Evolutionary conservation across 2,113 vertebrate genomes (phyloP).

Genomic region (Macrotus californicus): DNA sequence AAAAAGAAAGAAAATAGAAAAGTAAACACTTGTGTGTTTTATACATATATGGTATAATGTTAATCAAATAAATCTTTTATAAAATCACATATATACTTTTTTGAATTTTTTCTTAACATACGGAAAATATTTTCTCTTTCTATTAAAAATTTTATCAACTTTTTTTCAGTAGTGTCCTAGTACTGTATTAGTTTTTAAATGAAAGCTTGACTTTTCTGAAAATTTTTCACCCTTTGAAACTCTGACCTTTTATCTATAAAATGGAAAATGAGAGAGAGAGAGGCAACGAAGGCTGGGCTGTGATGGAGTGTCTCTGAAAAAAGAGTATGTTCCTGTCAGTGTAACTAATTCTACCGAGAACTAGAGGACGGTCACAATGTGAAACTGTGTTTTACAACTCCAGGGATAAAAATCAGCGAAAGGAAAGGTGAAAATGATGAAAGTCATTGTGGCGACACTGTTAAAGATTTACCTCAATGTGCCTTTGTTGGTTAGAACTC

Average conservation of each 20-base stretch:
- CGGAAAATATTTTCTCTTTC: slow-evolving; percentile 15
- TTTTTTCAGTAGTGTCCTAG: slow-evolving; percentile 33
- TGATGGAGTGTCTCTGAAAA: slow-evolving; percentile 55
- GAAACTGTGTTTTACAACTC: slow-evolving; percentile 64
- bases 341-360: slow-evolving; percentile 48
- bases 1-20: not conserved
- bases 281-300: not conserved
- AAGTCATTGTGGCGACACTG: slow-evolving; percentile 54
- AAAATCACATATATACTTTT: not conserved
- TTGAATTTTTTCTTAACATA: not conserved
- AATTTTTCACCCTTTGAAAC: slow-evolving; percentile 65
- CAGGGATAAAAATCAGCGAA: slow-evolving; percentile 69
- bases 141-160: slow-evolving; percentile 43
- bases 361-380: slow-evolving; percentile 42
- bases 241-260: slow-evolving; percentile 68
- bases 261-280: slow-evolving; percentile 27
- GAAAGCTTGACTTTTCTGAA: slow-evolving; percentile 58
- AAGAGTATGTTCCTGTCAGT: slow-evolving; percentile 49
- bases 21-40: not conserved
- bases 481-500: slow-evolving; percentile 62
- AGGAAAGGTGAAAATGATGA: slow-evolving; percentile 69
- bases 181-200: slow-evolving; percentile 55
- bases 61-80: not conserved
- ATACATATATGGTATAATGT: not conserved
- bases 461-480: slow-evolving; percentile 62